These are phyloP conservation scores for Cerastis leucographa DNA, from an alignment of 2,888 invertebrate genomes.

Conservation along the genomic window DNA sequence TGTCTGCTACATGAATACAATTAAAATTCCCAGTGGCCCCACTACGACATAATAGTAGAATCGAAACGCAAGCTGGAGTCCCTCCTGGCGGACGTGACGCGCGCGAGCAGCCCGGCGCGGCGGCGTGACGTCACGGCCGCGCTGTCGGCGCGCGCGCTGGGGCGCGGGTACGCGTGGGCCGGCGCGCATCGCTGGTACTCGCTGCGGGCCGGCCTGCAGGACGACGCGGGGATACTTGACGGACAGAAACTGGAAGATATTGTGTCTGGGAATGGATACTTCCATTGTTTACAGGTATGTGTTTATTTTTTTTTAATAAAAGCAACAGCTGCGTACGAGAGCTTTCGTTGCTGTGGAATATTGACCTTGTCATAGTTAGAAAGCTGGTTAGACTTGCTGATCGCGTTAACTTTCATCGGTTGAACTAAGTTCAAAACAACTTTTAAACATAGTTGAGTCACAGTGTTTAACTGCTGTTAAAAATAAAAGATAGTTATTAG, in stretches of 20 bases:
- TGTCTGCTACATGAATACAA: neutral
- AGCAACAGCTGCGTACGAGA: neutral
- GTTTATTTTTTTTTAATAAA: neutral
- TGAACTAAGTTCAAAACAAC: neutral
- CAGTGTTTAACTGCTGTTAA: too few species aligned
- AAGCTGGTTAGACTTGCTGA: neutral
- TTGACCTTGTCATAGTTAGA: neutral
- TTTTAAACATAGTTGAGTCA: neutral
- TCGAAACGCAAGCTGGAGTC: slow-evolving; percentile 66
- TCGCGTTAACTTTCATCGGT: neutral
- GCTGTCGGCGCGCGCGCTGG: slow-evolving; percentile 58
- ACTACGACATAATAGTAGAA: slow-evolving; percentile 72
- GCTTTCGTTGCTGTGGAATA: neutral
- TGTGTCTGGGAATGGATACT: slow-evolving; percentile 75
- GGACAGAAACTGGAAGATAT: slow-evolving; percentile 60
- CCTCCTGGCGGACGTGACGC: slow-evolving; percentile 67
- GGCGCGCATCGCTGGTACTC: slow-evolving; percentile 60
- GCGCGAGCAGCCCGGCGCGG: slow-evolving; percentile 15
- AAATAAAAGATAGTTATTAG: too few species aligned
- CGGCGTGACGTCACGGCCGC: too few species aligned
- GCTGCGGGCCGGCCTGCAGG: neutral
- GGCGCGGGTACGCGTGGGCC: slow-evolving; percentile 77
- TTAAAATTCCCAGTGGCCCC: slow-evolving; percentile 73
- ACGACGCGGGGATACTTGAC: neutral
- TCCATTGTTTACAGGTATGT: slow-evolving; percentile 78